Base-by-base conservation (phyloP, 1,140 invertebrate species). In the Atta colombica region DNA sequence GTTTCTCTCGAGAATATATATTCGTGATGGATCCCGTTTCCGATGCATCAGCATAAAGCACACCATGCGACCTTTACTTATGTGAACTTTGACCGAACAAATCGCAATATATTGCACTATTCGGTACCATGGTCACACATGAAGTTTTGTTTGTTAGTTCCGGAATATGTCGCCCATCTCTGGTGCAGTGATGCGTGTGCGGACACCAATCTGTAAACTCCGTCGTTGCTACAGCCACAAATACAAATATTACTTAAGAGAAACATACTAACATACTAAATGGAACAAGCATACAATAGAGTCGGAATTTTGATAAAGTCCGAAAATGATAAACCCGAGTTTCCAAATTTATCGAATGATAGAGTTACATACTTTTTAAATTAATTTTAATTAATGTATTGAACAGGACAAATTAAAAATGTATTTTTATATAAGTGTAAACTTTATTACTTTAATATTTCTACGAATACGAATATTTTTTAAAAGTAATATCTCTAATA, bases 61-160 rank as follows among this genome's bases (percentile, higher is more conserved):
- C 8, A 35, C 1, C 28, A 14, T 16, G 25, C 63, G 49, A 68
- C 35, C 61, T 68, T 80, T 55, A 55, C 45, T 80, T 55, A 69
- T 16, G n/a, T 80, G 31, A 69, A 80, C 63, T 80, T 55, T 55
- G 77, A 69, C 63, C 63, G 53, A 35, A 4, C n/a, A 16, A 55
- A 80, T 80, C 31, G 49, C 77, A 55, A 80, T 68, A 68, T 55
- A 35, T 80, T 55, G 18, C 45, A n/a, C 8, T 80, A 68, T 80
- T 68, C 49, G n/a, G n/a, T 77, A 14, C 55, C 35, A 58, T 39
- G 55, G 28, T 80, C 63, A 80, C 45, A 68, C n/a, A 21, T 55
- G 31, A 68, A 80, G 63, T 80, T 80, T 55, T 69, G 77, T 69
- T 80, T 80, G 49, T 53, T 35, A 55, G 28, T 55, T 31, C 4